Base-by-base conservation (phyloP, 2,797 vertebrate genomes). In the Sparus aurata region DNA sequence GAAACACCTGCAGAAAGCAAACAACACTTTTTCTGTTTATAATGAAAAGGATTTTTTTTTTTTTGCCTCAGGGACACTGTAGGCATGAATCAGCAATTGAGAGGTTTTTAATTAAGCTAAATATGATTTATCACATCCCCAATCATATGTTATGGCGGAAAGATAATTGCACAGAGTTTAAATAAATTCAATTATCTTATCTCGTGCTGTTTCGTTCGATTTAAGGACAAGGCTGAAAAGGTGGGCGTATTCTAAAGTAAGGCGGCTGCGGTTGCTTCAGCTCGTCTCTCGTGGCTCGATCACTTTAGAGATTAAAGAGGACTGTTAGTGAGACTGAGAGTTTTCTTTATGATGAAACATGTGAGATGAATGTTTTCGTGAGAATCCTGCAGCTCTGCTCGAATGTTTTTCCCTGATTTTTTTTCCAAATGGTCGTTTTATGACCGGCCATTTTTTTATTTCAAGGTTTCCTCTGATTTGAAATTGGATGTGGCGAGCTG, bases 371-470 rank as follows among this genome's bases (percentile, higher is more conserved):
- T 23, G 34, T 58, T 70, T 63, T 49, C 5, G 61, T 41, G 41
- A 23, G 55, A 62, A 57, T 43, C 9, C 45, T n/a, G 52, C 60
- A 70, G 7, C 22, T 68, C 34, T 20, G 30, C 12, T 1, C 61
- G n/a, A 1, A 27, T 16, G 16, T 52, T 15, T 2, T 5, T 41
- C n/a, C 34, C 17, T 16, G 45, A 52, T 62, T 45, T 34, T 34
- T 38, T 43, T 38, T 43, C 0, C 4, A 38, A 18, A 65, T 38
- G 18, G 10, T 69, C 41, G 54, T 43, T 74, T 43, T n/a, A 22
- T 27, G 49, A 60, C 27, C 53, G 54, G 45, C 30, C 25, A 30
- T 30, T 18, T 57, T 45, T 63, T 74, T 22, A 69, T 59, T 60
- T 12, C 22, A 52, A 71, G 38, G 16, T 67, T 50, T 13, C 49